Percentiles rank a stretch among this genome's conserved stretches.
Evolutionary conservation across 2,113 vertebrate genomes (phyloP).

Genomic region (Gracilinanus agilis): DNA sequence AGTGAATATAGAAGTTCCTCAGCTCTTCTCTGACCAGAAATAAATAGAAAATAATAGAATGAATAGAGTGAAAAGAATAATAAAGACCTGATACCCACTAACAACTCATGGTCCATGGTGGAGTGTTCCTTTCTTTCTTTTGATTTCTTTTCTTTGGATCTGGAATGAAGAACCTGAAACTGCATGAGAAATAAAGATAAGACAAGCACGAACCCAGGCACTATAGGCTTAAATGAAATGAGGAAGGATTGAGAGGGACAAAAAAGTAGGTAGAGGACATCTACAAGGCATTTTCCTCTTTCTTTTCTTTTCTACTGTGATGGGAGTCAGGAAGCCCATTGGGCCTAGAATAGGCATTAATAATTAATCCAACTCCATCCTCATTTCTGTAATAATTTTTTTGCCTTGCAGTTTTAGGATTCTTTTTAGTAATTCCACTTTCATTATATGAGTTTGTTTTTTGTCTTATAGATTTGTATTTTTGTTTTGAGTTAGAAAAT

Average conservation of each 20-base stretch:
- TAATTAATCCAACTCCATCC: neutral
- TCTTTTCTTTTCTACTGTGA: neutral
- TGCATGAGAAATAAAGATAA: too few relatives aligned
- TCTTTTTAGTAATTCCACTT: neutral
- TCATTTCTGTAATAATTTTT: neutral
- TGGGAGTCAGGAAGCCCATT: neutral
- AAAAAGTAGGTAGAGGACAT: neutral
- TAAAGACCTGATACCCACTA: too few relatives aligned
- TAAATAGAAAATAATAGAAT: neutral
- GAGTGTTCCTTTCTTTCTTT: too few relatives aligned
- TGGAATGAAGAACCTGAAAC: too few relatives aligned
- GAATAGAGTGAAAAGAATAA: too few relatives aligned
- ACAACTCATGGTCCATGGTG: too few relatives aligned
- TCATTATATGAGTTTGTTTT: neutral
- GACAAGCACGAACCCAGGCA: too few relatives aligned
- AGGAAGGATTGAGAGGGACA: too few relatives aligned
- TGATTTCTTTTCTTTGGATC: too few relatives aligned
- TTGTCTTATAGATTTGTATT: neutral
- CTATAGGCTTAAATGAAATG: too few relatives aligned
- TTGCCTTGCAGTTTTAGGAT: neutral
- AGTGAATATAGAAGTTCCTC: neutral
- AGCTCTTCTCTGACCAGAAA: neutral
- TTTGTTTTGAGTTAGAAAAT: neutral
- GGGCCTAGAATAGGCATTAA: neutral
- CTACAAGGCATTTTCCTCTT: neutral